Evolutionary conservation across 2,888 invertebrate species (phyloP).

Genomic region (Dryobota labecula): DNA sequence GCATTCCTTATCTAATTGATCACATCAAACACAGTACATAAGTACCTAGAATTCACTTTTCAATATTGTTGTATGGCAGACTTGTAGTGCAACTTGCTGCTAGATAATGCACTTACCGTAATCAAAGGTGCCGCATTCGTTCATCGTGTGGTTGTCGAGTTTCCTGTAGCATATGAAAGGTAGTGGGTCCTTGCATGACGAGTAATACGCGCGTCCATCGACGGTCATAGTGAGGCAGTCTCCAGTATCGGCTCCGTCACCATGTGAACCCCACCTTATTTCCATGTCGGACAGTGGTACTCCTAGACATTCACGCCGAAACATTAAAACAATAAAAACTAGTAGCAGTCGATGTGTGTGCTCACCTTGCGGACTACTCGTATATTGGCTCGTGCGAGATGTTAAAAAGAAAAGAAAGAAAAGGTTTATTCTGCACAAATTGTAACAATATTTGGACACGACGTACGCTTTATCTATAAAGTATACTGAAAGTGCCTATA

Average conservation of each 20-base stretch:
- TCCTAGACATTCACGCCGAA: conserved; percentile 11
- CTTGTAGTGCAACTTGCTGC: not conserved
- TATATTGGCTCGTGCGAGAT: not conserved
- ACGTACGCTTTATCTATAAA: not conserved
- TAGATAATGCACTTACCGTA: conserved; percentile 1
- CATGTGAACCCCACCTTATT: not conserved
- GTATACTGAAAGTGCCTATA: not conserved
- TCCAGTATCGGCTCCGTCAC: not conserved
- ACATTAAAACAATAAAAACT: not conserved
- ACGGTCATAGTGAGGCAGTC: conserved; percentile 25
- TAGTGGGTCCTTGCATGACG: conserved; percentile 9
- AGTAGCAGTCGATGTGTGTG: not conserved
- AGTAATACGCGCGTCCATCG: conserved; percentile 7
- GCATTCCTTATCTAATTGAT: not conserved
- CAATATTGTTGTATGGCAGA: not conserved
- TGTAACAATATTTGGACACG: not conserved
- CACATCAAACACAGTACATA: not conserved
- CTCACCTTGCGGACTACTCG: not conserved
- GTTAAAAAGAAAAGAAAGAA: not conserved
- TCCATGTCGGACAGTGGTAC: conserved; percentile 32
- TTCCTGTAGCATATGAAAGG: conserved; percentile 37
- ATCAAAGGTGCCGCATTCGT: conserved; percentile 38
- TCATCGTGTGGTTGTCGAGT: conserved; percentile 23
- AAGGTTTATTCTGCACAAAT: not conserved
- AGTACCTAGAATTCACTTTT: not conserved